phyloP scores from a whole-genome alignment of 2,797 vertebrate genomes.

The Pitangus sulphuratus region DNA sequence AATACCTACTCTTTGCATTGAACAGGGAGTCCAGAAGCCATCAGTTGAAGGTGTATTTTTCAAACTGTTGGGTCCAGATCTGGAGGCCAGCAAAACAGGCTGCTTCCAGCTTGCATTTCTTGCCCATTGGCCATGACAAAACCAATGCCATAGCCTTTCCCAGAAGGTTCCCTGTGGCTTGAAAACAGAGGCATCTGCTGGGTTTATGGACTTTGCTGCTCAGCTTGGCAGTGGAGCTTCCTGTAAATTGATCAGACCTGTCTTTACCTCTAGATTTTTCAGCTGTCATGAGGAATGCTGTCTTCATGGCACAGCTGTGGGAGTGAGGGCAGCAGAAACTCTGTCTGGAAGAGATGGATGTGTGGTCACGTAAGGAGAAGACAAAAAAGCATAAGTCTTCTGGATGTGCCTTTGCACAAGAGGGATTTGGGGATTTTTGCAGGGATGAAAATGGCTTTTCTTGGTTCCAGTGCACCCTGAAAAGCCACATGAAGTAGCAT shows the following conservation, averaged over 20 bases:
- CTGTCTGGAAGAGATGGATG: not conserved
- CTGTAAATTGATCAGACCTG: not conserved
- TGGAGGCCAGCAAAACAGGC: not conserved
- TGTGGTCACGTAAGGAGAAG: not conserved
- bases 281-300: not conserved
- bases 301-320: not conserved
- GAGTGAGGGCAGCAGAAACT: not conserved
- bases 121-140: not conserved
- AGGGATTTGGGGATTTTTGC: not conserved
- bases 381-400: not conserved
- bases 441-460: not conserved
- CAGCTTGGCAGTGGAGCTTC: not conserved
- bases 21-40: not conserved
- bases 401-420: not conserved
- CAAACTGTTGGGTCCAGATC: not conserved
- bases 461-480: not conserved
- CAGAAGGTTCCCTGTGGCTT: not conserved
- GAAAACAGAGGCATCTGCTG: not conserved
- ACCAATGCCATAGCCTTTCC: fast-evolving
- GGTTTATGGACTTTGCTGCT: not conserved
- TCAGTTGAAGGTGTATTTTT: not conserved
- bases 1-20: not conserved
- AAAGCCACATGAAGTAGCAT: not conserved
- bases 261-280: not conserved
- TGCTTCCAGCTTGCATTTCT: not conserved